phyloP scores from a whole-genome alignment of 2,797 vertebrate genomes.

The Hippopotamyrus pictus region DNA sequence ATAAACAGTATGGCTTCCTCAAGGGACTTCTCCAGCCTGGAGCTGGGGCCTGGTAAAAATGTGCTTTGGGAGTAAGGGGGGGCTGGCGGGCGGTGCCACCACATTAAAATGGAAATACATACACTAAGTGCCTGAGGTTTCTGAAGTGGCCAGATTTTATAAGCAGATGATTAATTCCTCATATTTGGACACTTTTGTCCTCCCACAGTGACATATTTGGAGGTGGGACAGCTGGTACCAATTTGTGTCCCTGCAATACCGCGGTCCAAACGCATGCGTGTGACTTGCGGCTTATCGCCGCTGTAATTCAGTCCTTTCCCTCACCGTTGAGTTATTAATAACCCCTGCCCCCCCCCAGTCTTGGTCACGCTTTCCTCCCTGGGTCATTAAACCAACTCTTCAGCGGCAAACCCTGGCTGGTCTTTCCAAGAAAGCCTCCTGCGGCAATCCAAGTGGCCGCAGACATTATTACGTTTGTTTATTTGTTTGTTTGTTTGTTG shows the following conservation, averaged over 20 bases:
- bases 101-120: constrained; percentile 64
- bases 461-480: constrained; percentile 15
- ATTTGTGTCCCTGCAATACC: constrained; percentile 59
- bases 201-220: constrained; percentile 61
- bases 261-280: constrained; percentile 61
- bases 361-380: constrained; percentile 60
- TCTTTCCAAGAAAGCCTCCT: constrained; percentile 29
- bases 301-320: constrained; percentile 62
- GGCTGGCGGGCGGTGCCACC: constrained; percentile 29
- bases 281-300: constrained; percentile 63
- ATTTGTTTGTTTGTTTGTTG: constrained; percentile 28
- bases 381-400: constrained; percentile 60
- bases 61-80: not conserved
- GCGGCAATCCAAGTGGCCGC: constrained; percentile 36
- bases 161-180: constrained; percentile 67
- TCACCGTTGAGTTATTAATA: constrained; percentile 63
- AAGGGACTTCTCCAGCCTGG: not conserved
- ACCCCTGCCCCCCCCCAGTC: constrained; percentile 52
- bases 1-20: not conserved
- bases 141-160: constrained; percentile 62
- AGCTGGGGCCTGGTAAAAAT: constrained; percentile 17
- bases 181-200: constrained; percentile 62
- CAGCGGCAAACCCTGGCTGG: constrained; percentile 26
- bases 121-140: constrained; percentile 65
- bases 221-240: constrained; percentile 68